Conservation (phyloP, 2,113 vertebrate genomes). For the Cranoglanis bouderius region DNA sequence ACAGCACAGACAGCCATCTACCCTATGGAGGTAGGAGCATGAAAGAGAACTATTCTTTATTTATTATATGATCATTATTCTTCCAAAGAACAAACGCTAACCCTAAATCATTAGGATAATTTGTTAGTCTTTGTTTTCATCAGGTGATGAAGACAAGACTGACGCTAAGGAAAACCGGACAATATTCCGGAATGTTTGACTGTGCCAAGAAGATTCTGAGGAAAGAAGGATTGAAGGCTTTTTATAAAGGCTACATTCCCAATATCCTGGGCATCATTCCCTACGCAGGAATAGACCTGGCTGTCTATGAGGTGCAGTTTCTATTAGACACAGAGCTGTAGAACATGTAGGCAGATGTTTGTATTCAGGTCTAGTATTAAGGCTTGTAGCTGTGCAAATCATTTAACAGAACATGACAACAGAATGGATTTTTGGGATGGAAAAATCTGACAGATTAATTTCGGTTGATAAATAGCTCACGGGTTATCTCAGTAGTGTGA, state of each 20-base stretch:
- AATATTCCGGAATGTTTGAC: constrained; percentile 91
- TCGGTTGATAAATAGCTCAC: constrained; percentile 1
- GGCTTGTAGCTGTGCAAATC: neutral
- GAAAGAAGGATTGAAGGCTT: constrained; percentile 88
- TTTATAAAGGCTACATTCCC: constrained; percentile 96
- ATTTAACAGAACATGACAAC: neutral
- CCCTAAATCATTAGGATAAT: neutral
- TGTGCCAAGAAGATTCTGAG: constrained; percentile 94
- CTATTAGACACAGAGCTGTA: neutral
- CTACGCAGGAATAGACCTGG: constrained; percentile 95
- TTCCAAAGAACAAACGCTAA: neutral
- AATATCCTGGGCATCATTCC: constrained; percentile 97
- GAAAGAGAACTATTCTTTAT: neutral
- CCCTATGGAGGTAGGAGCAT: constrained; percentile 90
- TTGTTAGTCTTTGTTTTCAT: neutral
- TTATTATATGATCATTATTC: neutral
- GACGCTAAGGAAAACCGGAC: constrained; percentile 93
- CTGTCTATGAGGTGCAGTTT: constrained; percentile 85
- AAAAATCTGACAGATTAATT: constrained; percentile 18
- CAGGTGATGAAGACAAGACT: constrained; percentile 97
- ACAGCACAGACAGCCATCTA: constrained; percentile 96
- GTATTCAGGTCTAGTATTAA: neutral
- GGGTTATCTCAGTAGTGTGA: neutral
- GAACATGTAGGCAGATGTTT: neutral
- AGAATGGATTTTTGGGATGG: neutral